phyloP scores from a whole-genome alignment of 1,140 invertebrate species.

The Aphis gossypii region DNA sequence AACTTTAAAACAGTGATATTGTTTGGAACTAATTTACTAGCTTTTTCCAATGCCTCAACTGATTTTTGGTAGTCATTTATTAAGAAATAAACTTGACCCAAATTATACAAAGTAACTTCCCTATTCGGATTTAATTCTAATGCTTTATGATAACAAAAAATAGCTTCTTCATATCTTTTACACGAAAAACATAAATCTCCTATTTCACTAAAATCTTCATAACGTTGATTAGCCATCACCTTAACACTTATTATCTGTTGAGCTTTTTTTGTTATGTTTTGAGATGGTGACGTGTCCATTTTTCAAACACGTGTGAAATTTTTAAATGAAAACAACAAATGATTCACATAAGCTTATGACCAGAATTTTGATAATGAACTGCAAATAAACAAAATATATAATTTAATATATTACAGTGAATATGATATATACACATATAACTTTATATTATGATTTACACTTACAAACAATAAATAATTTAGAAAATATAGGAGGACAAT shows the following conservation, averaged over 20 bases:
- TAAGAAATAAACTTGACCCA: neutral
- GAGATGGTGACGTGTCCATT: neutral
- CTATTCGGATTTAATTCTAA: neutral
- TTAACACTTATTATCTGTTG: neutral
- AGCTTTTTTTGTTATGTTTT: neutral
- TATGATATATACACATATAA: neutral
- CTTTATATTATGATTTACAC: no score
- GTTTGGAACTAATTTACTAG: neutral
- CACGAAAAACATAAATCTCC: neutral
- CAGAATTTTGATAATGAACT: neutral
- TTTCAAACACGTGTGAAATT: neutral
- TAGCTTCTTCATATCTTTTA: neutral
- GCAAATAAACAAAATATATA: neutral
- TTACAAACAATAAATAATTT: no score
- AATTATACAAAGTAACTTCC: neutral
- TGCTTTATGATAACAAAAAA: neutral
- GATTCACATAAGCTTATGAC: neutral
- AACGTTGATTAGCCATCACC: no score
- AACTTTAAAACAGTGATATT: neutral
- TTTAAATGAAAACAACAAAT: neutral
- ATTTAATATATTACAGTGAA: neutral
- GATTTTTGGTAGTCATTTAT: neutral
- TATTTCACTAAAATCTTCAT: no score
- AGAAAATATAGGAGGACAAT: no score
- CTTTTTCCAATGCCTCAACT: neutral